These are phyloP conservation scores for Conus canariensis DNA, from an alignment of 2,888 invertebrate genomes.

Conservation along the genomic window DNA sequence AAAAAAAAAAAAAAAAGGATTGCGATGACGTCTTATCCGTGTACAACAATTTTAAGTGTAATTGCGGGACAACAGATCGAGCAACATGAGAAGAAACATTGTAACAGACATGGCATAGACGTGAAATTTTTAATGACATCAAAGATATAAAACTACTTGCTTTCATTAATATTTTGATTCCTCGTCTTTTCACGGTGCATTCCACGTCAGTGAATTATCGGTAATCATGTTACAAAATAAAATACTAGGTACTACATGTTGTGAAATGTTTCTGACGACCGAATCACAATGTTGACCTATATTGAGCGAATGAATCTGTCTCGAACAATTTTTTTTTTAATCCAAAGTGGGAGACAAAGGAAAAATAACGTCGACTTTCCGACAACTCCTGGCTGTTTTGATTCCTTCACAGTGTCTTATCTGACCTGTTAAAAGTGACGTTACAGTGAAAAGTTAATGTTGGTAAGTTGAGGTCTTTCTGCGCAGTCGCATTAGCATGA, in stretches of 20 bases:
- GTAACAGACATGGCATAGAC: too few species aligned
- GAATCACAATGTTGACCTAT: conserved; percentile 8
- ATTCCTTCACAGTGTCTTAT: neutral
- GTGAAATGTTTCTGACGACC: conserved; percentile 1
- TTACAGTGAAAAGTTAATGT: neutral
- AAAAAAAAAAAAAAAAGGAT: too few species aligned
- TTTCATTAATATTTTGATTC: neutral
- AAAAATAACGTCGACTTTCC: neutral
- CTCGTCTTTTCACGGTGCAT: too few species aligned
- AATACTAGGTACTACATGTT: neutral
- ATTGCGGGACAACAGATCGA: too few species aligned
- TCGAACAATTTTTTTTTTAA: neutral
- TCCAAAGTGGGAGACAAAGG: neutral
- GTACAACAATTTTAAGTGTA: too few species aligned
- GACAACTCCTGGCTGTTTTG: neutral
- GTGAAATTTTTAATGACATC: too few species aligned
- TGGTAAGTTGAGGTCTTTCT: conserved; percentile 16
- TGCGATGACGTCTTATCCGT: too few species aligned
- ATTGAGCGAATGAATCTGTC: conserved; percentile 18
- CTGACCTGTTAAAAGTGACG: neutral
- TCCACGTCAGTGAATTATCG: neutral
- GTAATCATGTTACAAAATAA: neutral
- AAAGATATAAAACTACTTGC: neutral
- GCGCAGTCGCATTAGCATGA: conserved; percentile 41
- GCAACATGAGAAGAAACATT: too few species aligned